phyloP scores from a whole-genome alignment of 1,140 invertebrate species.

The Zophobas morio region DNA sequence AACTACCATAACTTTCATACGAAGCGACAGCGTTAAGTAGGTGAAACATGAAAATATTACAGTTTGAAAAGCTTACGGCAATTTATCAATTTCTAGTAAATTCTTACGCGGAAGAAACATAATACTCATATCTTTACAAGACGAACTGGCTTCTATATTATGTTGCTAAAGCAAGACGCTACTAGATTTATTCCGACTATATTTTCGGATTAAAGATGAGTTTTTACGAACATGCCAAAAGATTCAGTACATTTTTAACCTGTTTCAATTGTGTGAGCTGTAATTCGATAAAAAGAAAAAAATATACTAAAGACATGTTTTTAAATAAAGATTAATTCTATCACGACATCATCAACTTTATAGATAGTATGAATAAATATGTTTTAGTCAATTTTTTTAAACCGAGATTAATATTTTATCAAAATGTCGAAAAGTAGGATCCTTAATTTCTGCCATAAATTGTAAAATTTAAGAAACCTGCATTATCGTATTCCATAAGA shows the following conservation, averaged over 20 bases:
- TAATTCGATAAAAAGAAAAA: no score
- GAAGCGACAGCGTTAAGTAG: constrained; percentile 39
- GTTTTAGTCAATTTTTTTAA: no score
- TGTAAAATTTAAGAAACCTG: no score
- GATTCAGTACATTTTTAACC: neutral
- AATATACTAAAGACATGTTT: no score
- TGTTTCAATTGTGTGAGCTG: neutral
- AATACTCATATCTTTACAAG: constrained; percentile 41
- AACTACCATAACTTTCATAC: constrained; percentile 36
- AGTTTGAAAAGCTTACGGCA: constrained; percentile 35
- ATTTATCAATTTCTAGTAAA: constrained; percentile 39
- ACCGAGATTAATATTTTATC: no score
- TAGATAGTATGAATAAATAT: no score
- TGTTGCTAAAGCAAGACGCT: constrained; percentile 20
- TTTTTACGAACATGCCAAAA: neutral
- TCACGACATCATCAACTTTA: no score
- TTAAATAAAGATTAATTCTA: no score
- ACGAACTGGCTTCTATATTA: constrained; percentile 30
- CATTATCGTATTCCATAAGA: no score
- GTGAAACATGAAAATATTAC: constrained; percentile 43
- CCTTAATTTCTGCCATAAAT: no score
- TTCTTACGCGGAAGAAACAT: constrained; percentile 25
- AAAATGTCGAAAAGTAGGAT: no score
- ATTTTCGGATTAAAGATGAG: neutral
- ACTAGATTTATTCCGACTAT: constrained; percentile 22